Percentiles rank a stretch among this genome's conserved stretches.
phyloP scores from a whole-genome alignment of 2,113 vertebrate species.

The Callospermophilus lateralis region DNA sequence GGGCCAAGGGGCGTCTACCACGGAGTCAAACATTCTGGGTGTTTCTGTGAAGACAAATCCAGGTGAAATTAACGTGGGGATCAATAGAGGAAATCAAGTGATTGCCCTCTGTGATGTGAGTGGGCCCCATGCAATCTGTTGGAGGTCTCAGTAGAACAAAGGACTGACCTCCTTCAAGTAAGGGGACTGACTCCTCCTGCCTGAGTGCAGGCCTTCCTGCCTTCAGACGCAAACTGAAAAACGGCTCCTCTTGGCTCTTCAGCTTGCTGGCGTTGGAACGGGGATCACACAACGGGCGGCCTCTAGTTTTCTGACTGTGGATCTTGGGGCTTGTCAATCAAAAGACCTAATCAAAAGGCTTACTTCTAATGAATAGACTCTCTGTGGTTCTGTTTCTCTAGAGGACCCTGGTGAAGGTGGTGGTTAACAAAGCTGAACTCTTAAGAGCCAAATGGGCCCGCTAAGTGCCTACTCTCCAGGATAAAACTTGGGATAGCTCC shows the following conservation, averaged over 20 bases:
- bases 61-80: neutral
- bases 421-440: no score
- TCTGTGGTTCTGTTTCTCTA: neutral
- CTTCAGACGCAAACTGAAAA: neutral
- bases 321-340: neutral
- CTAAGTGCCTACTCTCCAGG: neutral
- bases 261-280: neutral
- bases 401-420: neutral
- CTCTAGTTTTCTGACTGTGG: neutral
- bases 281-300: neutral
- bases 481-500: neutral
- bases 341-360: neutral
- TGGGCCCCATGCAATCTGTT: no score
- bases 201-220: neutral
- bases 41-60: neutral
- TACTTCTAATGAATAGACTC: neutral
- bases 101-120: neutral
- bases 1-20: neutral
- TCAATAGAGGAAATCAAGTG: neutral
- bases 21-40: neutral
- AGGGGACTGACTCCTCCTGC: neutral
- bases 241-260: neutral
- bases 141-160: neutral
- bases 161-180: neutral
- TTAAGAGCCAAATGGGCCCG: neutral